phyloP scores from a whole-genome alignment of 1,140 invertebrate genomes.

The Papilio polyxenes region DNA sequence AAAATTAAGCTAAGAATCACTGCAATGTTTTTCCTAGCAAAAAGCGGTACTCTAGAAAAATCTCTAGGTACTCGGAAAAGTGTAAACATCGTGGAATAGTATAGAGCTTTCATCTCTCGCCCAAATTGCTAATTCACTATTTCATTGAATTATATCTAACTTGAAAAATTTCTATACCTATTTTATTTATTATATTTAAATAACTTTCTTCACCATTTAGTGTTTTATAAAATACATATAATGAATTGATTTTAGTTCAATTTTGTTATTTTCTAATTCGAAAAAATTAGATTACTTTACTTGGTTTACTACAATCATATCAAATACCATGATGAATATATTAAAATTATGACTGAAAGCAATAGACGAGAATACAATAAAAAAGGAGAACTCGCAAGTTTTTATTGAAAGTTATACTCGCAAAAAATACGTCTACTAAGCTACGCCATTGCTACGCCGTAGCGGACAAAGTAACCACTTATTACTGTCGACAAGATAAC shows the following conservation, averaged over 20 bases:
- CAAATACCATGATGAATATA: not conserved
- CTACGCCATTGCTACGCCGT: not conserved
- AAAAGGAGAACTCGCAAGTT: not conserved
- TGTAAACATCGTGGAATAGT: no score
- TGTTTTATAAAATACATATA: not conserved
- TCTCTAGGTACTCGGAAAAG: no score
- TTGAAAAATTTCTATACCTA: no score
- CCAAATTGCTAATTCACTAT: no score
- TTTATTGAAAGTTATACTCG: not conserved
- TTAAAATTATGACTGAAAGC: not conserved
- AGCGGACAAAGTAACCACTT: slow-evolving; percentile 9
- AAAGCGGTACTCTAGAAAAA: no score
- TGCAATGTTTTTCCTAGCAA: no score
- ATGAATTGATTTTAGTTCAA: not conserved
- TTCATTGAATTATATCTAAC: no score
- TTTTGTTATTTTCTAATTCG: not conserved
- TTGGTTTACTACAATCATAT: not conserved
- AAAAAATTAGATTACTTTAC: not conserved
- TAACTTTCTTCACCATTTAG: no score
- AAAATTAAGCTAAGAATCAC: no score
- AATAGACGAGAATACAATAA: not conserved
- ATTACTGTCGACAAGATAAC: slow-evolving; percentile 4
- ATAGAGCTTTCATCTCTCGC: no score
- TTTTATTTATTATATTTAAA: no score
- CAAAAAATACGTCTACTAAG: slow-evolving; percentile 2